phyloP scores from a whole-genome alignment of 2,888 invertebrate genomes.

The Anagyrus pseudococci region DNA sequence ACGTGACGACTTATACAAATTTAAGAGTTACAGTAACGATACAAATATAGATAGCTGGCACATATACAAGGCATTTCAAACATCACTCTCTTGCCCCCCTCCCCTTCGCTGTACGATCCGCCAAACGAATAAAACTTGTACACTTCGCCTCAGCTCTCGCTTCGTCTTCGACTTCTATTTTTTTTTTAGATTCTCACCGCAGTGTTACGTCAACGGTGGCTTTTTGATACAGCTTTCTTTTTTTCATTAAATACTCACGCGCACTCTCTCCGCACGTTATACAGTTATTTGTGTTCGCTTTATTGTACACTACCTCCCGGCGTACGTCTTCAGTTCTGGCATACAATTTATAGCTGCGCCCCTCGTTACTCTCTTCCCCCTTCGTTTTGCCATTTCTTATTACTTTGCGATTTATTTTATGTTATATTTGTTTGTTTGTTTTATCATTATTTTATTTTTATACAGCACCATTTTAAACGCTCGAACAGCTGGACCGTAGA shows the following conservation, averaged over 20 bases:
- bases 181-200: conserved; percentile 22
- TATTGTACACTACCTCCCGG: not conserved
- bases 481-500: conserved; percentile 27
- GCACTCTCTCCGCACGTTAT: conserved; percentile 27
- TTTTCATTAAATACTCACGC: not conserved
- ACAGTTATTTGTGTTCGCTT: conserved; percentile 12
- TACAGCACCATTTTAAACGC: conserved; percentile 34
- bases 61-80: conserved; percentile 57
- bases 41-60: conserved; percentile 56
- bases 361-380: not conserved
- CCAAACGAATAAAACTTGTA: conserved; percentile 34
- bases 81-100: conserved; percentile 50
- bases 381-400: conserved; percentile 6
- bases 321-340: not conserved
- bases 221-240: too few species aligned
- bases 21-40: conserved; percentile 49
- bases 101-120: conserved; percentile 15
- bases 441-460: conserved; percentile 16
- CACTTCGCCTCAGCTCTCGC: conserved; percentile 33
- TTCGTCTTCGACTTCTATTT: conserved; percentile 12
- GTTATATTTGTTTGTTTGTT: conserved; percentile 26
- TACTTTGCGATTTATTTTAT: conserved; percentile 28
- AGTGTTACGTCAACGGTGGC: too few species aligned
- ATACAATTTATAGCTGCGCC: not conserved
- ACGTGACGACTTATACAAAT: conserved; percentile 45